These are phyloP conservation scores for Phyllostomus discolor DNA, from an alignment of 2,113 vertebrate species.

Conservation along the genomic window DNA sequence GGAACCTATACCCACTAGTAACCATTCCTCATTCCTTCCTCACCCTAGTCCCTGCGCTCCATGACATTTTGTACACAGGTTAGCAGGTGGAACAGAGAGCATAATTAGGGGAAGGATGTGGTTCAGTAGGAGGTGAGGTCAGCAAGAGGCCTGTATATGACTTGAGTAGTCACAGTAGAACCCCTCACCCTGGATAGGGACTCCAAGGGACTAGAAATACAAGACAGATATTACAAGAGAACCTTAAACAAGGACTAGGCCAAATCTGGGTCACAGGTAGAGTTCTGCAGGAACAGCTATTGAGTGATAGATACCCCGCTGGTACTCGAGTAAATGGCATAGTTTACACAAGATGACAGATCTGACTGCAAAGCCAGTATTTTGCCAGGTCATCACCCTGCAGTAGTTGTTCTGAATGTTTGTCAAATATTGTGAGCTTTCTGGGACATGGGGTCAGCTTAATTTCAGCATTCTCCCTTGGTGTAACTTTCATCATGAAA, in stretches of 20 bases:
- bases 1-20: neutral
- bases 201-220: neutral
- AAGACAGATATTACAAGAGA: neutral
- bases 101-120: neutral
- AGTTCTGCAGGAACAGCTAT: neutral
- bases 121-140: neutral
- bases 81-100: neutral
- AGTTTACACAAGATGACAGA: neutral
- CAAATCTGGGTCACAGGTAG: neutral
- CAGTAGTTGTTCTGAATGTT: neutral
- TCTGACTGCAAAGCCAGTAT: neutral
- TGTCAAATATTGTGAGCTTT: constrained; percentile 7
- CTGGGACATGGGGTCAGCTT: neutral
- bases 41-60: neutral
- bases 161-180: neutral
- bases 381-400: neutral
- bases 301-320: neutral
- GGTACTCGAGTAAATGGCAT: neutral
- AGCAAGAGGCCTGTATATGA: neutral
- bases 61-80: neutral
- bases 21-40: neutral
- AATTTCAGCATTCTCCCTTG: neutral
- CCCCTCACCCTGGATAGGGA: neutral
- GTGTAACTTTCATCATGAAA: neutral
- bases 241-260: neutral